These are phyloP conservation scores for Nyctalus aviator DNA, from an alignment of 2,797 vertebrate genomes.

Conservation along the genomic window DNA sequence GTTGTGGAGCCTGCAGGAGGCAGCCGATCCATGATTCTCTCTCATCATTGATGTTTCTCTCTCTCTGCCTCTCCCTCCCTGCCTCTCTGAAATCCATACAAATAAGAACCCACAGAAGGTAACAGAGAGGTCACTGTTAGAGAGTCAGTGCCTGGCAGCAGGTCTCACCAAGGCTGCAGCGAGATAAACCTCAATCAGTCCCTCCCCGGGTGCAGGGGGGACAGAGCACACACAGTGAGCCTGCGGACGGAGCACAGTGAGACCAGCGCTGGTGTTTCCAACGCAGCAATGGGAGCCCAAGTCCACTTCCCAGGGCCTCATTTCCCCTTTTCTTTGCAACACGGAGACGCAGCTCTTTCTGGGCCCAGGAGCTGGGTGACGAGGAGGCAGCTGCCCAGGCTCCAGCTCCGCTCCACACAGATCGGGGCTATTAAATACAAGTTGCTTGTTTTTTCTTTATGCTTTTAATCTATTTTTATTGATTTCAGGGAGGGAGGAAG, in stretches of 20 bases:
- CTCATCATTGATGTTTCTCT: too few relatives aligned
- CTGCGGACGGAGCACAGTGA: neutral
- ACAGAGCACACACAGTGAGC: neutral
- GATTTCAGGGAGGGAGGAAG: too few relatives aligned
- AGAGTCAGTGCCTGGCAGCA: neutral
- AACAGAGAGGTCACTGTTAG: conserved; percentile 9
- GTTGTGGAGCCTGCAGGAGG: too few relatives aligned
- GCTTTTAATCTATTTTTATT: too few relatives aligned
- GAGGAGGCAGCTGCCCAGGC: too few relatives aligned
- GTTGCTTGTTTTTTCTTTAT: neutral
- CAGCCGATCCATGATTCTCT: too few relatives aligned
- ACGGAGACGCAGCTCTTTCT: neutral
- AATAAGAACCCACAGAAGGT: neutral
- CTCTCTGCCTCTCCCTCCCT: too few relatives aligned
- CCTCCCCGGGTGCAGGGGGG: neutral
- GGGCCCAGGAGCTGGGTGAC: neutral
- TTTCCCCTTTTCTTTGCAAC: neutral
- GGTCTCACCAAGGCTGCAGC: neutral
- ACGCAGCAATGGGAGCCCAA: neutral
- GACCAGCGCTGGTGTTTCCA: neutral
- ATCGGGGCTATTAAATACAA: neutral
- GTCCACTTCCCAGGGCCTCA: neutral
- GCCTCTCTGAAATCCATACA: too few relatives aligned
- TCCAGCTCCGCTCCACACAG: neutral
- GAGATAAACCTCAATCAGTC: neutral